A percentile compares a stretch with the other conserved stretches of the same genome.
These are phyloP conservation scores for Capitulum mitella DNA, from an alignment of 2,888 invertebrate genomes.

Conservation along the genomic window DNA sequence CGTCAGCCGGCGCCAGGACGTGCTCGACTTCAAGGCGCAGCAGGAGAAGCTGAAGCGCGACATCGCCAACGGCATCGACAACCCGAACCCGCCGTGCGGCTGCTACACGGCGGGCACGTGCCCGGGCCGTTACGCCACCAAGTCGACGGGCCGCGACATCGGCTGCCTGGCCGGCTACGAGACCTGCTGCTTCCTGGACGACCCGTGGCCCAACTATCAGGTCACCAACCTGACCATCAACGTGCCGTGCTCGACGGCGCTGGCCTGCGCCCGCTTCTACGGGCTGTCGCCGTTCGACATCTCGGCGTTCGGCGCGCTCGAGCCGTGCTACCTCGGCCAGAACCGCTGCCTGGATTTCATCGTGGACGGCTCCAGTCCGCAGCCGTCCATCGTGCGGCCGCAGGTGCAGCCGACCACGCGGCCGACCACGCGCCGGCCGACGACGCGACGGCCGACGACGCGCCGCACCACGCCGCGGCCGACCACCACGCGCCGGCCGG, in stretches of 20 bases:
- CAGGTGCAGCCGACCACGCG: not conserved
- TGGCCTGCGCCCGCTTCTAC: not conserved
- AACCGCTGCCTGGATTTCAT: slow-evolving; percentile 21
- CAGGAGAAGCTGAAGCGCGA: slow-evolving; percentile 20
- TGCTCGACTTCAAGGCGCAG: not conserved
- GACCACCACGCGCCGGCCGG: not conserved
- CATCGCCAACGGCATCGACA: slow-evolving; percentile 14
- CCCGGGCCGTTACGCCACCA: slow-evolving; percentile 1
- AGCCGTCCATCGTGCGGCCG: not conserved
- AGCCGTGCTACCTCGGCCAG: slow-evolving; percentile 22
- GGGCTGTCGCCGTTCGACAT: not conserved
- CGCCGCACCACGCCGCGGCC: not conserved
- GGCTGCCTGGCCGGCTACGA: slow-evolving; percentile 11
- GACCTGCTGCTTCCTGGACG: slow-evolving; percentile 24
- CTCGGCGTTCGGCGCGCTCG: not conserved
- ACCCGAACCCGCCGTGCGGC: slow-evolving; percentile 22
- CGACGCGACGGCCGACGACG: not conserved
- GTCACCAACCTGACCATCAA: slow-evolving; percentile 23
- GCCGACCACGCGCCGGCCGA: not conserved
- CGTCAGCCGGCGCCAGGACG: not conserved
- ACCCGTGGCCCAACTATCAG: slow-evolving; percentile 24
- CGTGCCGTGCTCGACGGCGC: not conserved
- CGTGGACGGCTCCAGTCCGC: not conserved
- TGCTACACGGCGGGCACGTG: slow-evolving; percentile 21
- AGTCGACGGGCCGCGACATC: slow-evolving; percentile 11